Percentiles rank a stretch among this genome's conserved stretches.
phyloP scores from a whole-genome alignment of 1,140 invertebrate genomes.

The Achatina immaculata region DNA sequence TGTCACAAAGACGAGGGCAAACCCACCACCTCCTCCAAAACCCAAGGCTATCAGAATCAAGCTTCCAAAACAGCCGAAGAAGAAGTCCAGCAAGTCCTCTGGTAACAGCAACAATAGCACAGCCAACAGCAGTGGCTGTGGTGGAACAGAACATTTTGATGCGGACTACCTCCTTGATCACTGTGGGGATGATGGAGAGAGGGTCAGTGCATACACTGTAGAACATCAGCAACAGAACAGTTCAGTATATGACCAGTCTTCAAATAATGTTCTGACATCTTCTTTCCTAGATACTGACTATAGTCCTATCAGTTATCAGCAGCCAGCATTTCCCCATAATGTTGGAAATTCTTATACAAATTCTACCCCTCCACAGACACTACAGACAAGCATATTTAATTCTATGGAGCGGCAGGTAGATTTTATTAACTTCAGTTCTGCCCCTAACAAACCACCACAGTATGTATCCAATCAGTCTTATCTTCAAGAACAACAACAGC shows the following conservation, averaged over 20 bases:
- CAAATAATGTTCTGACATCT: neutral
- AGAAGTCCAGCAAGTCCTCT: neutral
- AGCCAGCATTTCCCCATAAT: neutral
- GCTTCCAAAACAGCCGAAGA: neutral
- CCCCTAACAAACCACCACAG: neutral
- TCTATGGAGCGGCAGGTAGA: slow-evolving; percentile 2
- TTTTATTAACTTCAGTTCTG: neutral
- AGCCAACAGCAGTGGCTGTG: neutral
- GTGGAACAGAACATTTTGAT: neutral
- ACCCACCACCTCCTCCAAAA: slow-evolving; percentile 10
- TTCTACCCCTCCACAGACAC: neutral
- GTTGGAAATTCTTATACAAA: slow-evolving; percentile 2
- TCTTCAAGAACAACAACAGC: neutral
- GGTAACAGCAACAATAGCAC: neutral
- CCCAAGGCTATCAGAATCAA: neutral
- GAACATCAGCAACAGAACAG: slow-evolving; percentile 10
- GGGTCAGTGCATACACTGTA: neutral
- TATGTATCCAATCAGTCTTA: neutral
- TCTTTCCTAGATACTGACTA: neutral
- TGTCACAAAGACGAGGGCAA: slow-evolving; percentile 15
- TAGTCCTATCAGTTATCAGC: neutral
- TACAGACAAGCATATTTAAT: neutral
- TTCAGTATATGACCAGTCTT: neutral
- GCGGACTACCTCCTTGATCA: slow-evolving; percentile 15
- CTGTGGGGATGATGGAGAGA: neutral